Percentiles rank a stretch among this genome's conserved stretches.
Evolutionary conservation across 2,888 invertebrate genomes (phyloP).

Genomic region (Ceraclea dissimilis): DNA sequence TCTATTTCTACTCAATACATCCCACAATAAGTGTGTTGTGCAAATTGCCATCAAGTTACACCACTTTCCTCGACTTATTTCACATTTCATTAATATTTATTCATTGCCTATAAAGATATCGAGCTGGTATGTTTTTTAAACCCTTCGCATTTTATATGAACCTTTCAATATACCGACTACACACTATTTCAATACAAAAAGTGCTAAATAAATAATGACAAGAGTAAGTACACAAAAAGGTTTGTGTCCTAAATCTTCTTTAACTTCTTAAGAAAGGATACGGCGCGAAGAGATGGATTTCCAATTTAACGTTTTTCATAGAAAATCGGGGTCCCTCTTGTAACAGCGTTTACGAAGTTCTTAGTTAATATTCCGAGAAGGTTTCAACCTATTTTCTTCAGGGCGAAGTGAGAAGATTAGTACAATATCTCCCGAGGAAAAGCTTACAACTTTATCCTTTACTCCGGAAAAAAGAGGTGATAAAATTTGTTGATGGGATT

Average conservation of each 20-base stretch:
- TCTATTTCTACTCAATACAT: too few relatives aligned
- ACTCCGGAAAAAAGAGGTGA: neutral
- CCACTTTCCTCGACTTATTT: too few relatives aligned
- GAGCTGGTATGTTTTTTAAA: too few relatives aligned
- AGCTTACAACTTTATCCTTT: neutral
- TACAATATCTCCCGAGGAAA: neutral
- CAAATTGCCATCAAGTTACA: too few relatives aligned
- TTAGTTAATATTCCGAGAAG: neutral
- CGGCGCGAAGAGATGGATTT: neutral
- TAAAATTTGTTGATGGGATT: neutral
- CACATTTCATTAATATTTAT: too few relatives aligned
- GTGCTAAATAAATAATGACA: too few relatives aligned
- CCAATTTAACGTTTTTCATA: neutral
- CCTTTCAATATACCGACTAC: too few relatives aligned
- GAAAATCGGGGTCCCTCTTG: neutral
- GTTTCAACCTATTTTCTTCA: neutral
- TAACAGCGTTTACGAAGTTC: neutral
- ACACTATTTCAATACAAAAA: too few relatives aligned
- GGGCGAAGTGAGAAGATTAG: neutral
- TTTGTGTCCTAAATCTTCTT: neutral
- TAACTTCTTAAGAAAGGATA: neutral
- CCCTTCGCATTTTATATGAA: too few relatives aligned
- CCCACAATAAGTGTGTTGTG: too few relatives aligned
- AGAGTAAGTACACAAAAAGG: too few relatives aligned
- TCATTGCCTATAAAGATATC: too few relatives aligned